phyloP scores from a whole-genome alignment of 2,797 vertebrate genomes.

The Lates japonicus region DNA sequence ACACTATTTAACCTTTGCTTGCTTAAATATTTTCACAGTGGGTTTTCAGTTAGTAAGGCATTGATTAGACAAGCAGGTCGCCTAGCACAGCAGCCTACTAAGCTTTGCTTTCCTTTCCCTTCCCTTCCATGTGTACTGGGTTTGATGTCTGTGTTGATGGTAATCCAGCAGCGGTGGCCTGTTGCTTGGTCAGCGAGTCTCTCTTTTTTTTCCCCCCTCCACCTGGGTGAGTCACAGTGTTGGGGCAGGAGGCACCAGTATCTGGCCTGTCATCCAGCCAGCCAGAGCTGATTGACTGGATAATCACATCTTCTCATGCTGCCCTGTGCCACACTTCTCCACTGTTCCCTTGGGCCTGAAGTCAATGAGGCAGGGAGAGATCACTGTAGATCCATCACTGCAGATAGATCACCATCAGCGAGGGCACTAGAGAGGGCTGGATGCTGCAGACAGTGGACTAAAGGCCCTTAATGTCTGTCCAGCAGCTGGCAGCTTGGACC shows the following conservation, averaged over 20 bases:
- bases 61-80: slow-evolving; percentile 42
- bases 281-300: slow-evolving; percentile 78
- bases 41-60: slow-evolving; percentile 14
- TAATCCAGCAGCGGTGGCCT: slow-evolving; percentile 43
- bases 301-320: slow-evolving; percentile 80
- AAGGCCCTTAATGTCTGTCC: slow-evolving; percentile 43
- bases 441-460: slow-evolving; percentile 33
- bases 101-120: neutral
- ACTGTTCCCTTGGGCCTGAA: slow-evolving; percentile 61
- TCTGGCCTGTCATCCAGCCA: slow-evolving; percentile 63
- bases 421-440: slow-evolving; percentile 40
- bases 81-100: neutral
- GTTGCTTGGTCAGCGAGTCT: slow-evolving; percentile 48
- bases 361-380: slow-evolving; percentile 69
- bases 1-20: slow-evolving; percentile 37
- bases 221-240: slow-evolving; percentile 61
- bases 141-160: slow-evolving; percentile 40
- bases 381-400: slow-evolving; percentile 75
- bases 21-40: slow-evolving; percentile 17
- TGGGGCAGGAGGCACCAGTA: slow-evolving; percentile 40
- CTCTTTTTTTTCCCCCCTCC: neutral
- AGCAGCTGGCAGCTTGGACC: slow-evolving; percentile 43
- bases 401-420: slow-evolving; percentile 71
- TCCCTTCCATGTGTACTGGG: neutral
- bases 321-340: slow-evolving; percentile 59